Evolutionary conservation across 2,888 invertebrate genomes (phyloP).

Genomic region (Ctena decussata): DNA sequence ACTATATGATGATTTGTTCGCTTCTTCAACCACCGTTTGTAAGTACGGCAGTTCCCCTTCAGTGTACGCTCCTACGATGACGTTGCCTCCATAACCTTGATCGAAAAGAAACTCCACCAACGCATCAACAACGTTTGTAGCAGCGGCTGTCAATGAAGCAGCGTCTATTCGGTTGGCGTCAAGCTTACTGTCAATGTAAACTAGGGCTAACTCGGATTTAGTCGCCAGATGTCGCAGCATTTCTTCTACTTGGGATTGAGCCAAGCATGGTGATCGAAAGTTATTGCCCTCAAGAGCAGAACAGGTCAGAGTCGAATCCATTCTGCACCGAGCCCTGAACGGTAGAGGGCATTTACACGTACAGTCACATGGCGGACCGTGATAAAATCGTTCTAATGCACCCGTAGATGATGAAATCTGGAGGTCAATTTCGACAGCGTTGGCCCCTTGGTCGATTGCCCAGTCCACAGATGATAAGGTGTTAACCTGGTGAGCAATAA

Average conservation of each 20-base stretch:
- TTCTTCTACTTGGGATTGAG: not conserved
- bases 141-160: not conserved
- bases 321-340: not conserved
- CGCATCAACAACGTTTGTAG: not conserved
- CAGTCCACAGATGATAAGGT: slow-evolving; percentile 16
- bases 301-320: not conserved
- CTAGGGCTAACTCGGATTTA: not conserved
- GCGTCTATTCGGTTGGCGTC: not conserved
- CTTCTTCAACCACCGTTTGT: not conserved
- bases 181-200: slow-evolving; percentile 28
- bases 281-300: slow-evolving; percentile 3
- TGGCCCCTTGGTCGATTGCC: slow-evolving; percentile 22
- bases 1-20: not conserved
- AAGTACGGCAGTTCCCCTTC: slow-evolving; percentile 13
- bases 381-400: not conserved
- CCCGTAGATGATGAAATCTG: not conserved
- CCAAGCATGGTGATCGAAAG: not conserved
- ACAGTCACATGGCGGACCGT: slow-evolving; percentile 29
- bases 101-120: not conserved
- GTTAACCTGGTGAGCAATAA: slow-evolving; percentile 26
- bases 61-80: slow-evolving; percentile 17
- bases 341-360: slow-evolving; percentile 25
- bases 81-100: slow-evolving; percentile 11
- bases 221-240: not conserved
- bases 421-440: slow-evolving; percentile 22